These are phyloP conservation scores for Arctopsyche grandis DNA, from an alignment of 1,140 invertebrate species.

Conservation along the genomic window DNA sequence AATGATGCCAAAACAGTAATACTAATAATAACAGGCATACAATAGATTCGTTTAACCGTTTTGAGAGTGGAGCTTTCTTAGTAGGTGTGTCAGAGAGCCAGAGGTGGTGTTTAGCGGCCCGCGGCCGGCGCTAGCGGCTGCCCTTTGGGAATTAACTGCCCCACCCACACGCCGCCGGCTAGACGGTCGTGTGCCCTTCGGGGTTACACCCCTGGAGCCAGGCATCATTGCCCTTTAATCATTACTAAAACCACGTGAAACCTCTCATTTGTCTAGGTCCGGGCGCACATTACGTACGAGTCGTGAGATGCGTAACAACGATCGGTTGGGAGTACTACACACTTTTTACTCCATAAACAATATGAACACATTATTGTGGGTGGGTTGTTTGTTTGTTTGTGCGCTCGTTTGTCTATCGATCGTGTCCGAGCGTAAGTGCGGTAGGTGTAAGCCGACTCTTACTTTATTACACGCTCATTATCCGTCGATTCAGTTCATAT, in stretches of 20 bases:
- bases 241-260: not conserved
- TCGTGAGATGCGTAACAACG: slow-evolving; percentile 29
- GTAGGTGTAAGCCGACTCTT: not conserved
- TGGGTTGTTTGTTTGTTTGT: not conserved
- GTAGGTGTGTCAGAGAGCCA: not conserved
- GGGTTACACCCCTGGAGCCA: slow-evolving; percentile 36
- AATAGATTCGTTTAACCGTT: not conserved
- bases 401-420: not conserved
- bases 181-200: slow-evolving; percentile 37
- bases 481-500: no score
- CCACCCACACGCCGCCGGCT: slow-evolving; percentile 28
- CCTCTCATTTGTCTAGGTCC: slow-evolving; percentile 6
- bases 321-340: not conserved
- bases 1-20: no score
- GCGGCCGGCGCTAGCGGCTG: slow-evolving; percentile 32
- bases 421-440: not conserved
- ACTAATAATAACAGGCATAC: no score
- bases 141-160: slow-evolving; percentile 36
- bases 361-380: not conserved
- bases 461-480: not conserved
- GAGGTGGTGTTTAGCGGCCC: not conserved
- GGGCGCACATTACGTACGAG: no score
- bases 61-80: not conserved
- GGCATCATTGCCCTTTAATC: slow-evolving; percentile 25
- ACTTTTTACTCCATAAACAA: not conserved